Evolutionary conservation across 2,113 vertebrate genomes (phyloP).

Genomic region (Aspiorhynchus laticeps): DNA sequence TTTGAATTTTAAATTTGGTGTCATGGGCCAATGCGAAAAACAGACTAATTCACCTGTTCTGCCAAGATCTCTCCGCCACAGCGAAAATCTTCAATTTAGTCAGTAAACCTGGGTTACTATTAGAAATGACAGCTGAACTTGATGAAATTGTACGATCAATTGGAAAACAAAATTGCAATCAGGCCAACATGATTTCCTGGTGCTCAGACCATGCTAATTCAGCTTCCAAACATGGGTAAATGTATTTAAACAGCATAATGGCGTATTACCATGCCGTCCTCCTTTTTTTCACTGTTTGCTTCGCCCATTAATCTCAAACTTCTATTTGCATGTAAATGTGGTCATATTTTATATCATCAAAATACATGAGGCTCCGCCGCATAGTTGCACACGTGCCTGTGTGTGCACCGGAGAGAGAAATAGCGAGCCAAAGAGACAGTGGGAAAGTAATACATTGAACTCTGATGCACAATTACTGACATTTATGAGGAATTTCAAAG

Average conservation of each 20-base stretch:
- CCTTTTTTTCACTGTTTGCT: conserved; percentile 82
- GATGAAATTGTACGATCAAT: conserved; percentile 99
- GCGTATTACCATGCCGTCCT: conserved; percentile 93
- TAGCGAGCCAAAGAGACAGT: conserved; percentile 62
- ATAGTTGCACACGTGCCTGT: too few relatives aligned
- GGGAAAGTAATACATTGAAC: conserved; percentile 88
- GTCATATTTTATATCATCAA: conserved; percentile 99
- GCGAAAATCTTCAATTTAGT: conserved; percentile 91
- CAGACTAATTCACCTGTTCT: conserved; percentile 80
- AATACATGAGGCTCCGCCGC: conserved; percentile 89
- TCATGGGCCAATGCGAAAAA: not conserved
- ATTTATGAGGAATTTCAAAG: conserved; percentile 95
- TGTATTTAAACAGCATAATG: conserved; percentile 99
- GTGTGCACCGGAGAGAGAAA: not conserved
- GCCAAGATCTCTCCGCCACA: conserved; percentile 61
- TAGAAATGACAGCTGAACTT: conserved; percentile 99
- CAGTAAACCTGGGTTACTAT: conserved; percentile 92
- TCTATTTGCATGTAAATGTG: conserved; percentile 99
- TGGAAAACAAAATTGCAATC: conserved; percentile 99
- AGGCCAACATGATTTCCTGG: conserved; percentile 94
- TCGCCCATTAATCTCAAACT: conserved; percentile 98
- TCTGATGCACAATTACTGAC: conserved; percentile 94
- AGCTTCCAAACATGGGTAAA: conserved; percentile 93
- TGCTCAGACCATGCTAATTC: conserved; percentile 93
- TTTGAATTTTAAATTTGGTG: conserved; percentile 40